Base-by-base conservation (phyloP, 2,797 vertebrate genomes). In the Sebastes glaucus region DNA sequence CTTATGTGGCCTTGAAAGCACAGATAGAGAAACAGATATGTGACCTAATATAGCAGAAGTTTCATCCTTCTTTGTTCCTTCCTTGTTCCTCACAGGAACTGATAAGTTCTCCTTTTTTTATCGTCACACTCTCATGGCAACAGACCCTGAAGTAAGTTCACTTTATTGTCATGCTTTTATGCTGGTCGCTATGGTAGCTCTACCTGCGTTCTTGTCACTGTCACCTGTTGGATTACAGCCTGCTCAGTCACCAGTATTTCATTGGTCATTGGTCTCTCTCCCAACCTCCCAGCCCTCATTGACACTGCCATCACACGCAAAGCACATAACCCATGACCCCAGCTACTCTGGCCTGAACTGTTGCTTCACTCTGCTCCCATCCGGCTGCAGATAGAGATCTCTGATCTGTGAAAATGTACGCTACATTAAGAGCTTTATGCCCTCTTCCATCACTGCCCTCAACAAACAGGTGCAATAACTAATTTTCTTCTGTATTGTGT, bases 81-180 rank as follows among this genome's bases (percentile, higher is more conserved):
- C 22, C 14, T 62, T 42, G 38, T 42, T 42, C 38, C 38, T 42
- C 38, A 6, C 27, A 61, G 62, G 71, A 79, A 77, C 14, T 71
- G 7, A 23, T 62, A 25, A 74, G n/a, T 86, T 86, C 70, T 73
- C 20, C 42, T 59, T 81, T 71, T 78, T 77, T 80, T 49, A 18
- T 55, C 25, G 20, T 22, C 33, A n/a, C 11, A 52, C 11, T 74
- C 52, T 62, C 73, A 70, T 80, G 60, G 32, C 25, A 86, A 84
- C 57, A 74, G 25, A 46, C 28, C 18, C 23, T 56, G 11, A 64
- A 52, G 80, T 71, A 62, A 52, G 82, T 69, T 52, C 4, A 65
- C 71, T 76, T 61, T 18, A 61, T 32, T 75, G n/a, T 38, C 35
- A 65, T 16, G 30, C 7, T 22, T 64, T 27, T 13, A 27, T 52